These are phyloP conservation scores for Xanthia icteritia DNA, from an alignment of 2,888 invertebrate genomes.

Conservation along the genomic window DNA sequence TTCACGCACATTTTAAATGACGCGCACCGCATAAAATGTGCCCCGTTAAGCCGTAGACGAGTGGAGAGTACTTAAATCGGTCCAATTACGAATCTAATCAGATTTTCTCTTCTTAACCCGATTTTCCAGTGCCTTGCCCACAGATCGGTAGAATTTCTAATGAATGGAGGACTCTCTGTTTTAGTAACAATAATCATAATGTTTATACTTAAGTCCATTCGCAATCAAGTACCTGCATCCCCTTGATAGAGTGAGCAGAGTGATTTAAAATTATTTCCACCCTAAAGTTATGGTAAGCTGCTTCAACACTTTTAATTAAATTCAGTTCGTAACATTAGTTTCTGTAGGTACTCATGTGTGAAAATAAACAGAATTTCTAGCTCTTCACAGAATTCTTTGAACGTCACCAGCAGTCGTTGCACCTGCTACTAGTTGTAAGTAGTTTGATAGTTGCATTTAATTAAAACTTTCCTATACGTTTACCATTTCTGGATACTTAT, in stretches of 20 bases:
- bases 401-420: neutral
- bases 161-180: neutral
- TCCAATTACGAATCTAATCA: slow-evolving; percentile 39
- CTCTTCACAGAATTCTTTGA: neutral
- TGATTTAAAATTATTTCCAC: neutral
- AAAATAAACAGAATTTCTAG: slow-evolving; percentile 2
- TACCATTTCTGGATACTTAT: neutral
- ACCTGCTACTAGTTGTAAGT: slow-evolving; percentile 10
- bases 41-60: slow-evolving; percentile 12
- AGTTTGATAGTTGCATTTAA: slow-evolving; percentile 21
- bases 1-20: slow-evolving; percentile 29
- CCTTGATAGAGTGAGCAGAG: neutral
- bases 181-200: slow-evolving; percentile 7
- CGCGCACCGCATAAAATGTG: slow-evolving; percentile 30
- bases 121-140: slow-evolving; percentile 5
- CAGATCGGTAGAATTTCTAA: neutral
- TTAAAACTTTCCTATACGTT: slow-evolving; percentile 24
- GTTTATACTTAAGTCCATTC: neutral
- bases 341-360: neutral
- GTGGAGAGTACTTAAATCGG: slow-evolving; percentile 16
- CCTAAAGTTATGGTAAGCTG: neutral
- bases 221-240: neutral
- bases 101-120: slow-evolving; percentile 18
- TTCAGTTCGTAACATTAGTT: neutral
- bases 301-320: neutral